A percentile compares a stretch with the other conserved stretches of the same genome.
Evolutionary conservation across 2,113 vertebrate species (phyloP).

Genomic region (Sebastes schlegelii): DNA sequence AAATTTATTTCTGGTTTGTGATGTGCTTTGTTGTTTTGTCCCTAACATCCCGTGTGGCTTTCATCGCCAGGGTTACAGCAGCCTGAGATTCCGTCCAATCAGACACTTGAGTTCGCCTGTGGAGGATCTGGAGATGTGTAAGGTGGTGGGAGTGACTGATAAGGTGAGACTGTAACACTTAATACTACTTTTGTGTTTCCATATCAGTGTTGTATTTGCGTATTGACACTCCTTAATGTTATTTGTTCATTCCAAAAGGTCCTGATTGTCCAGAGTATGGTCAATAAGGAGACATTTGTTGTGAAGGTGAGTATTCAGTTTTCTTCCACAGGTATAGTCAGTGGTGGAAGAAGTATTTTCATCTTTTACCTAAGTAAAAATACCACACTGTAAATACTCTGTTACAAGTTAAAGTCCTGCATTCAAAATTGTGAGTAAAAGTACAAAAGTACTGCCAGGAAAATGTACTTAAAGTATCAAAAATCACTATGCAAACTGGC

Average conservation of each 20-base stretch:
- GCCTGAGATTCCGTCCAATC: slow-evolving; percentile 95
- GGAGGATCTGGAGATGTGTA: slow-evolving; percentile 93
- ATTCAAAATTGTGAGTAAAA: no score
- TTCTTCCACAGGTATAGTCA: not conserved
- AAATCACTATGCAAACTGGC: no score
- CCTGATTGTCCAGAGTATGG: slow-evolving; percentile 90
- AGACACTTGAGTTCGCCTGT: slow-evolving; percentile 93
- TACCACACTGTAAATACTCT: no score
- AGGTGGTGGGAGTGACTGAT: slow-evolving; percentile 91
- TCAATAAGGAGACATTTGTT: slow-evolving; percentile 91
- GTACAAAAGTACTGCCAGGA: no score
- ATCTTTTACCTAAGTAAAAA: no score
- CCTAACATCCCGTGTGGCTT: slow-evolving; percentile 3
- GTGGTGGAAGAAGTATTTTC: no score
- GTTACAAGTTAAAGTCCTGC: no score
- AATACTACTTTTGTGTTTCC: no score
- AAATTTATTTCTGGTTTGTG: not conserved
- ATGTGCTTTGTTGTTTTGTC: not conserved
- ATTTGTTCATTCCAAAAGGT: slow-evolving; percentile 84
- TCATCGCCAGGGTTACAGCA: slow-evolving; percentile 92
- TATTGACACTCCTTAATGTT: not conserved
- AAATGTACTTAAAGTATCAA: no score
- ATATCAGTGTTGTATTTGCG: not conserved
- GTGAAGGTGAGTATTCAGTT: slow-evolving; percentile 89
- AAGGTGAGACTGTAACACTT: slow-evolving; percentile 85